phyloP scores from a whole-genome alignment of 2,888 invertebrate species.

The Aporophyla lueneburgensis region DNA sequence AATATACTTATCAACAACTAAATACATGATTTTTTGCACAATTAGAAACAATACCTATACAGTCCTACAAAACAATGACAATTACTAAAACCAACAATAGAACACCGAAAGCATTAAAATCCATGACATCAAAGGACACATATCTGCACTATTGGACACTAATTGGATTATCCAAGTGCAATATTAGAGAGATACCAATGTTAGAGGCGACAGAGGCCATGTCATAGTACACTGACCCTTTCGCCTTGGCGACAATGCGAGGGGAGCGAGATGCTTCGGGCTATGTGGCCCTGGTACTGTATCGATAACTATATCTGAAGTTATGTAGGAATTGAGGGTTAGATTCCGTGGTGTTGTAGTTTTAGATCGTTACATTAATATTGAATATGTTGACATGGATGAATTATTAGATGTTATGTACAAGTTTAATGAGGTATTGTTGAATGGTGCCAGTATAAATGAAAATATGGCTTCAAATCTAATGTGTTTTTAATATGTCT shows the following conservation, averaged over 20 bases:
- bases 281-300: conserved; percentile 55
- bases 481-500: no score
- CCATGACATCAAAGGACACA: conserved; percentile 78
- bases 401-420: background rate
- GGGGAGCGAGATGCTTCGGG: conserved; percentile 64
- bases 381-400: background rate
- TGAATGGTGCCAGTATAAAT: background rate
- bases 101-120: conserved; percentile 35
- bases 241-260: conserved; percentile 76
- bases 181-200: conserved; percentile 81
- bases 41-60: background rate
- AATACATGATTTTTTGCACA: background rate
- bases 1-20: background rate
- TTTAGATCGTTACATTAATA: conserved; percentile 22
- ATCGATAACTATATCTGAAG: conserved; percentile 47
- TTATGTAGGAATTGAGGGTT: conserved; percentile 18
- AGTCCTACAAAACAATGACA: background rate
- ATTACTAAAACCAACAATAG: conserved; percentile 7
- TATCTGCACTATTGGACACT: conserved; percentile 76
- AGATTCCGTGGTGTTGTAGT: conserved; percentile 38
- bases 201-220: conserved; percentile 76
- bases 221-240: conserved; percentile 85
- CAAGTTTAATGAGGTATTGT: background rate
- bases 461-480: background rate
- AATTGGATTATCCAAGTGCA: conserved; percentile 86